These are phyloP conservation scores for Acanthurus tractus DNA, from an alignment of 2,797 vertebrate species.

Conservation along the genomic window DNA sequence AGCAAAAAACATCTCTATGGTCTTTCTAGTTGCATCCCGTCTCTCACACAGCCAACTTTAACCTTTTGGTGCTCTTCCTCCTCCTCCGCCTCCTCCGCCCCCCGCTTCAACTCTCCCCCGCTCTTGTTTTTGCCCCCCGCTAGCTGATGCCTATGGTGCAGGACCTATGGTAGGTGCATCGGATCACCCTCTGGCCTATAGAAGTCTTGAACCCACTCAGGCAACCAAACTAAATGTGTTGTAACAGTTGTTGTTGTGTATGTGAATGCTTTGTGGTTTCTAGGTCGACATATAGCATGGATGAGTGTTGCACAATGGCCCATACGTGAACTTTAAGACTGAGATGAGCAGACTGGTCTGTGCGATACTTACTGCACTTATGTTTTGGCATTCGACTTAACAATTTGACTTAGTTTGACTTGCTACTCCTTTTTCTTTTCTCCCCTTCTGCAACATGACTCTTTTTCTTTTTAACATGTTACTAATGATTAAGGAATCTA, in stretches of 20 bases:
- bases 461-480: too few relatives aligned
- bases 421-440: background rate
- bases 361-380: background rate
- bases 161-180: slow-evolving; percentile 22
- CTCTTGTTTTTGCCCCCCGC: background rate
- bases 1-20: slow-evolving; percentile 45
- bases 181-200: slow-evolving; percentile 36
- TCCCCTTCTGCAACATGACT: background rate
- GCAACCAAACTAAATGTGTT: slow-evolving; percentile 35
- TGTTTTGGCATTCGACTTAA: background rate
- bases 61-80: slow-evolving; percentile 57
- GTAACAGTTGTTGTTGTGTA: slow-evolving; percentile 33
- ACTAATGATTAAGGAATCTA: too few relatives aligned
- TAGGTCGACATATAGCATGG: background rate
- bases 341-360: slow-evolving; percentile 23
- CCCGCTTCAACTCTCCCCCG: background rate
- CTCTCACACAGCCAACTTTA: slow-evolving; percentile 47
- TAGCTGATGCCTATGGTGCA: slow-evolving; percentile 41
- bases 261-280: slow-evolving; percentile 45
- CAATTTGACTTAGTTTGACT: background rate
- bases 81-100: slow-evolving; percentile 2
- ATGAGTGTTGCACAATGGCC: slow-evolving; percentile 60
- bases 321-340: slow-evolving; percentile 45
- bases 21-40: slow-evolving; percentile 28
- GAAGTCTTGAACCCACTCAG: slow-evolving; percentile 23